Percentiles rank a stretch among this genome's conserved stretches.
Evolutionary conservation across 30 jellyfish, hydroid and myxozoan species (phyloP).

Genomic region (Hydractinia symbiolongicarpus): DNA sequence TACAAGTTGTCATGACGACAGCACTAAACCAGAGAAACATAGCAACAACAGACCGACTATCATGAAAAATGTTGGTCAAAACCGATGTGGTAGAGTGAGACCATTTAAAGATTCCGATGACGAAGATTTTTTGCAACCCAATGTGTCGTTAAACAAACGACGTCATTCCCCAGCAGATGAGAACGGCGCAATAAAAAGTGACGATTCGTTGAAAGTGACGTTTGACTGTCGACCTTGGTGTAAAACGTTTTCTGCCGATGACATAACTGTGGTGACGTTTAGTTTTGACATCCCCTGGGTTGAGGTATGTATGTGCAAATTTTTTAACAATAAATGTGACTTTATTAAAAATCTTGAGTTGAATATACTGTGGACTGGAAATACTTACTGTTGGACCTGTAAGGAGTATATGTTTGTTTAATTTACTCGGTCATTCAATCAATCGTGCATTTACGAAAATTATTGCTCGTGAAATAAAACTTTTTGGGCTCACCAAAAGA

Average conservation of each 20-base stretch:
- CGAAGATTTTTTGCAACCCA: background rate
- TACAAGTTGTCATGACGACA: background rate
- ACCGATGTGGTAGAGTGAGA: too few relatives aligned
- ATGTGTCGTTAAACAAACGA: background rate
- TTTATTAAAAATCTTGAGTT: background rate
- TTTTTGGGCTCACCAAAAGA: too few relatives aligned
- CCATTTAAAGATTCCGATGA: background rate
- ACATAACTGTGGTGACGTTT: background rate
- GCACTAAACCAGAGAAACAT: too few relatives aligned
- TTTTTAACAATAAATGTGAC: too few relatives aligned
- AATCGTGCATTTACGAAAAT: too few relatives aligned
- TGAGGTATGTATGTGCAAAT: background rate
- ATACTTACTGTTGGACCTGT: too few relatives aligned
- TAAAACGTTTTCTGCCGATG: background rate
- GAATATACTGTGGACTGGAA: background rate
- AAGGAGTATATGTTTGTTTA: too few relatives aligned
- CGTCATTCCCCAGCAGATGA: background rate
- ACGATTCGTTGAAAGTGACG: slow-evolving; percentile 2
- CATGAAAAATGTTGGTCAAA: too few relatives aligned
- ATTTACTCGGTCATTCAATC: too few relatives aligned
- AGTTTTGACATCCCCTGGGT: background rate
- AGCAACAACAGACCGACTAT: too few relatives aligned
- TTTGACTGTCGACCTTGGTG: background rate
- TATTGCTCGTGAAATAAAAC: too few relatives aligned
- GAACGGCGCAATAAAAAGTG: background rate